These are phyloP conservation scores for Pachyuromys duprasi DNA, from an alignment of 2,797 vertebrate genomes.

Conservation along the genomic window DNA sequence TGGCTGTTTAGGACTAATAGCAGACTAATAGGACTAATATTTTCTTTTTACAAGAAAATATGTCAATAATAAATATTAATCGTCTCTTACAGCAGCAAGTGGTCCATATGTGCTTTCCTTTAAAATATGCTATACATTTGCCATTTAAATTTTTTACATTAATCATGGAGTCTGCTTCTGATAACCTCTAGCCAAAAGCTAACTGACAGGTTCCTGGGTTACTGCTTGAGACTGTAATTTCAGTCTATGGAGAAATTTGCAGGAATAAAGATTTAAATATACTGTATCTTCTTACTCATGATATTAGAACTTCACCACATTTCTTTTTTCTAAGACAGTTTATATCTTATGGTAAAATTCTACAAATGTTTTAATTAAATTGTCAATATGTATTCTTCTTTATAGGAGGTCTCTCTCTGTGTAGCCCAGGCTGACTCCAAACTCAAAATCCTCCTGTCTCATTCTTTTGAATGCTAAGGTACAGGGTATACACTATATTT, in stretches of 20 bases:
- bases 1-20: too few relatives aligned
- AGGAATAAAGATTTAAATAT: neutral
- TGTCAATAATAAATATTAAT: too few relatives aligned
- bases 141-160: neutral
- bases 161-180: slow-evolving; percentile 1
- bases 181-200: neutral
- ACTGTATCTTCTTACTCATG: neutral
- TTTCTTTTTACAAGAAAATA: too few relatives aligned
- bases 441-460: neutral
- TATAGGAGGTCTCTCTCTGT: too few relatives aligned
- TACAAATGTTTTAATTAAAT: neutral
- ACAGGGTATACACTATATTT: too few relatives aligned
- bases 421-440: neutral
- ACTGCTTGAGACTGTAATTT: neutral
- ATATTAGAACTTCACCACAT: neutral
- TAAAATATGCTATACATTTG: neutral
- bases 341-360: slow-evolving; percentile 1
- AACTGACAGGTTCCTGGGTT: neutral
- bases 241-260: neutral
- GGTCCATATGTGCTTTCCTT: neutral
- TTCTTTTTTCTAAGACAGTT: neutral
- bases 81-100: too few relatives aligned
- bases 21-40: too few relatives aligned
- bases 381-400: too few relatives aligned
- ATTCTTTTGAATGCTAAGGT: neutral